Base-by-base conservation (phyloP, 2,113 vertebrate species). In the Oncorhynchus tshawytscha region DNA sequence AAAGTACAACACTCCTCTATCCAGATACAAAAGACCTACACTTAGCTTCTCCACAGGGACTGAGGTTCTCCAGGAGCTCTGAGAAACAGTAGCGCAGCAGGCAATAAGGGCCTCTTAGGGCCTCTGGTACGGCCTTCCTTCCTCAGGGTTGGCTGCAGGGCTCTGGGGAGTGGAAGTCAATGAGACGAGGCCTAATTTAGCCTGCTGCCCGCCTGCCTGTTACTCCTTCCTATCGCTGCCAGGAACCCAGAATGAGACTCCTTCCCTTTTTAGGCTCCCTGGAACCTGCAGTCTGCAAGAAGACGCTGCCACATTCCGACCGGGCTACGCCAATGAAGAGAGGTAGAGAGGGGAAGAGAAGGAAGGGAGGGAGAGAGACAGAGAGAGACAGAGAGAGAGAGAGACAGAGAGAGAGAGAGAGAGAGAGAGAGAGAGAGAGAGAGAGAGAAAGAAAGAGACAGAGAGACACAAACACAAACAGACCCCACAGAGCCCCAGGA, bases 221-320 rank as follows among this genome's bases (percentile, higher is more conserved):
- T 45, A 45, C 39, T 78, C 69, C 18, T 83, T 83, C 74, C 82
- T 89, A 74, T 62, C n/a, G 74, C 86, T 86, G 88, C 88, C 88
- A 89, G 86, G 85, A 92, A 90, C 18, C 82, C 88, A 84, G 79
- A 86, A 81, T 87, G 89, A 87, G 89, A 82, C 87, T 91, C 85
- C 88, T 91, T 92, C 84, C 91, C 91, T 93, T 91, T 94, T 93
- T 91, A 92, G 91, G 81, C 87, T 92, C 91, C 84, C 81, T 68
- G 84, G 88, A 90, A 85, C 77, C 88, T 84, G 91, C 78, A 29
- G 82, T 87, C 87, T 77, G 72, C 79, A 72, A 87, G 20, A 85
- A 82, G 84, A 85, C 86, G 82, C 88, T 88, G 77, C 87, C 85
- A 84, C 87, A 83, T 84, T 88, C 85, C 83, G 64, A 24, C 67